Evolutionary conservation across 2,888 invertebrate genomes (phyloP), one percentile per base, ranked within the genome.

Genomic region (Drosophila atripex): DNA sequence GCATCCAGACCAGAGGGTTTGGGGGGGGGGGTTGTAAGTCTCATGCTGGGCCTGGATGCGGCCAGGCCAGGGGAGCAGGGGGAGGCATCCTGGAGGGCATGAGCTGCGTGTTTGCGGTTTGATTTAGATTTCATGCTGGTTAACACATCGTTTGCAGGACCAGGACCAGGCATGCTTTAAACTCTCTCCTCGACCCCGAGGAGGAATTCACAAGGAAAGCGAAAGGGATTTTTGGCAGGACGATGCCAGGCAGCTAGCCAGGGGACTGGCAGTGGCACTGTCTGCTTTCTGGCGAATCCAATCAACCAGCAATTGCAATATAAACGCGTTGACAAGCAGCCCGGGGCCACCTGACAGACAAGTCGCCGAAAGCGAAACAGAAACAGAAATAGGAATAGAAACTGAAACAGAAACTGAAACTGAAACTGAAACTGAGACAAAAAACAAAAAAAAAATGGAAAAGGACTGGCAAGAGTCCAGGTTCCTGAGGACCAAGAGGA

Each of bases 71-170:
- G 11, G 14, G 8, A 18, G 18, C 18, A 2, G 18, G 2, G 18
- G 18, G 18, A 21, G 32, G 16, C 23, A 28, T 11, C 5, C 18
- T 6, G 25, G 11, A 32, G 23, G 30, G 39, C 12, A 49, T 69
- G 47, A 47, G 28, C 58, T 64, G 75, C 61, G 65, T 76, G 74
- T 75, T 76, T 76, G 76, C 58, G 76, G 76, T 76, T 72, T 76
- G 76, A 76, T 76, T 76, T 72, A 75, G 76, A 76, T 77, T 76
- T 76, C 64, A 76, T 76, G 76, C 77, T 76, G 76, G 76, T 76
- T 76, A 76, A 75, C 76, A 76, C 76, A 76, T 76, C 76, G 76
- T 75, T 76, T 58, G 59, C 68, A 57, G 57, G 53, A 43, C 60
- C 68, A 57, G 57, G 53, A 43, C 60, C 45, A 23, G 35, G 9